Base-by-base conservation (phyloP, 2,888 invertebrate species). In the Cantharis rufa region DNA sequence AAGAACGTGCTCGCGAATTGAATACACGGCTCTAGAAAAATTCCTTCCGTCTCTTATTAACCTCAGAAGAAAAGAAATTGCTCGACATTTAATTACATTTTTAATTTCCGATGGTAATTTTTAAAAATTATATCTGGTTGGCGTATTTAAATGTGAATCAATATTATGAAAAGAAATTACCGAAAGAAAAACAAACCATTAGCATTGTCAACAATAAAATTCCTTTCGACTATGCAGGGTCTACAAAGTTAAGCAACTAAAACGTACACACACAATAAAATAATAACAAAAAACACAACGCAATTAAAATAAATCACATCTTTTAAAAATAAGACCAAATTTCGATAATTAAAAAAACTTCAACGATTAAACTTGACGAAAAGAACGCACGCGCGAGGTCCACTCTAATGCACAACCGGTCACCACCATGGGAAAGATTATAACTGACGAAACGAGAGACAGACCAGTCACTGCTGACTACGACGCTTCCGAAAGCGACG, bases 401-500 rank as follows among this genome's bases (percentile, higher is more conserved):
- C n/a, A n/a, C 48, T 48, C 48, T n/a, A 48, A 48, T n/a, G 13
- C 48, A 48, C 48, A 48, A 48, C 48, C 7, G 48, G 5, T n/a
- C 48, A 48, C 48, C 48, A 48, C 48, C 48, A 48, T 48, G n/a
- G 48, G 48, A 21, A 63, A 66, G 64, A 21, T 18, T 64, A 66
- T 21, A 16, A 66, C 64, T 66, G 24, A 66, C 64, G 24, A 18
- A 66, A 21, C 64, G 18, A 13, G 24, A 66, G 48, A 48, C 48
- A 69, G 27, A 66, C 76, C 13, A 77, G 73, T 76, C 72, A 70
- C 69, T 73, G 64, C 15, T 48, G 77, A 77, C 74, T 64, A 68
- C 70, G 73, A 76, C 73, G 74, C 73, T 77, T 68, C 76, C 72
- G 69, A 71, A 66, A 68, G 74, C 74, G 71, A 70, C 77, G 70